A percentile compares a stretch with the other conserved stretches of the same genome.
Evolutionary conservation across 2,888 invertebrate genomes (phyloP).

Genomic region (Subacronicta megacephala): DNA sequence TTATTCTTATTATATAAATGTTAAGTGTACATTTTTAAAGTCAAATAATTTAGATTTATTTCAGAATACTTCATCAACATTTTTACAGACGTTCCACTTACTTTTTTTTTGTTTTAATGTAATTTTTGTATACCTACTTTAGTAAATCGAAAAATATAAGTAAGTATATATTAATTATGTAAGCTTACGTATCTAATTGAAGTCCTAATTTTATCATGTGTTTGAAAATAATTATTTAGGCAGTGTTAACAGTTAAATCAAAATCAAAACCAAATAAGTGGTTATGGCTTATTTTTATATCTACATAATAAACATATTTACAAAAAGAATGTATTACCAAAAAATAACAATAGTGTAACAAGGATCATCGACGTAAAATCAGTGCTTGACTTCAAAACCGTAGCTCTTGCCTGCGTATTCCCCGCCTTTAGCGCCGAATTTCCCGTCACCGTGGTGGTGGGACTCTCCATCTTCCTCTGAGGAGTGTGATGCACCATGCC

Average conservation of each 20-base stretch:
- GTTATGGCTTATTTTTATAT: slow-evolving; percentile 74
- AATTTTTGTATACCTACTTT: too few relatives aligned
- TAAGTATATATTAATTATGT: too few relatives aligned
- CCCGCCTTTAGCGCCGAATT: slow-evolving; percentile 80
- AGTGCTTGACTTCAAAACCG: slow-evolving; percentile 82
- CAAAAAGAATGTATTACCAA: slow-evolving; percentile 73
- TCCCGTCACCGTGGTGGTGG: slow-evolving; percentile 83
- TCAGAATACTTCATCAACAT: too few relatives aligned
- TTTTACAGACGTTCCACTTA: too few relatives aligned
- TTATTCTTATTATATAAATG: neutral
- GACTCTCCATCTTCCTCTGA: slow-evolving; percentile 85
- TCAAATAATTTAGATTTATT: too few relatives aligned
- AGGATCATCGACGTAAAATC: slow-evolving; percentile 63
- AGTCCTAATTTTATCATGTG: too few relatives aligned
- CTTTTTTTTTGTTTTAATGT: too few relatives aligned
- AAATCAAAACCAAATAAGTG: slow-evolving; percentile 27
- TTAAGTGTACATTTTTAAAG: neutral
- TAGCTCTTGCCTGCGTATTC: slow-evolving; percentile 77
- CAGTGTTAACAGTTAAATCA: too few relatives aligned
- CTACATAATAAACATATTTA: slow-evolving; percentile 78
- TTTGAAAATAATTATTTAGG: too few relatives aligned
- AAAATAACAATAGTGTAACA: slow-evolving; percentile 79
- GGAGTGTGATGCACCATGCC: slow-evolving; percentile 83
- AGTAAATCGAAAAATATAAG: too few relatives aligned
- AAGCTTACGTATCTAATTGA: too few relatives aligned